These are phyloP conservation scores for Stylophora pistillata DNA, from an alignment of 64 coral and sea anemone genomes.

Conservation along the genomic window DNA sequence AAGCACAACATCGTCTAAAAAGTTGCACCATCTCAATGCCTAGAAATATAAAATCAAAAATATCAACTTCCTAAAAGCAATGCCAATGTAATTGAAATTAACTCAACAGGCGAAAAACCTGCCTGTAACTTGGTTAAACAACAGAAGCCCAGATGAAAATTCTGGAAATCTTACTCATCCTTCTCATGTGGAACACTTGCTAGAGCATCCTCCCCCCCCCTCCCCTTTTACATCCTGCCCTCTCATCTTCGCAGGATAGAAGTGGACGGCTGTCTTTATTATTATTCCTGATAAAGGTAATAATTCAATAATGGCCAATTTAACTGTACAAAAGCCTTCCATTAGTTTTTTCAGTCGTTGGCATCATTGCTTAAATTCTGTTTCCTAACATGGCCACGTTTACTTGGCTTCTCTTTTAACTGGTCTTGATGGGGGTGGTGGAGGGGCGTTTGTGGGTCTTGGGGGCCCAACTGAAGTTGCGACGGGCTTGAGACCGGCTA, in stretches of 20 bases:
- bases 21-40: no score
- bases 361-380: background rate
- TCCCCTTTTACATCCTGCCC: background rate
- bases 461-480: slow-evolving; percentile 50
- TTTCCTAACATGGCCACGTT: background rate
- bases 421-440: slow-evolving; percentile 42
- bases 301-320: background rate
- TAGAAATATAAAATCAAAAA: no score
- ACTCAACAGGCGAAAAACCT: no score
- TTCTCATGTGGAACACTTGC: no score
- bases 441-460: slow-evolving; percentile 43
- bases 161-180: no score
- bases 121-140: no score
- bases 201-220: background rate
- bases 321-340: background rate
- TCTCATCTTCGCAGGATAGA: background rate
- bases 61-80: no score
- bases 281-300: background rate
- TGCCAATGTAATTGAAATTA: no score
- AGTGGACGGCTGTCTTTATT: no score
- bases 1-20: no score
- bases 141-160: no score
- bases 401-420: slow-evolving; percentile 30
- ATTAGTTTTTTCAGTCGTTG: background rate
- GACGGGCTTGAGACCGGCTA: slow-evolving; percentile 40